Evolutionary conservation across 2,888 invertebrate genomes (phyloP).

Genomic region (Heteromyza rotundicornis): DNA sequence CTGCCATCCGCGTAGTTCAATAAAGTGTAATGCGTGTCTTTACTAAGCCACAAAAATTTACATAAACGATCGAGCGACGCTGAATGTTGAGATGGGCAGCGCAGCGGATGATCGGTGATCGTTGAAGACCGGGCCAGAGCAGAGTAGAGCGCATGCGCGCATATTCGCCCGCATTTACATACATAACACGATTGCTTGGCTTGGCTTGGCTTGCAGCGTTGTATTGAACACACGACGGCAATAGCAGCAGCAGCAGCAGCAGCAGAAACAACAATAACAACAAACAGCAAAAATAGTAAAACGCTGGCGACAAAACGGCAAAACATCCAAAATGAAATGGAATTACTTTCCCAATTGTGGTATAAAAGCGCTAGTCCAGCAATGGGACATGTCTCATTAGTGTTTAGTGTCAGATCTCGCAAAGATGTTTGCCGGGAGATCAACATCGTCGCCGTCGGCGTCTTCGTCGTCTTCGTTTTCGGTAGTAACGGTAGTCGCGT

Average conservation of each 20-base stretch:
- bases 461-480: slow-evolving; percentile 22
- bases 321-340: slow-evolving; percentile 45
- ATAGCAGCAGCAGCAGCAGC: not conserved
- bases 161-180: slow-evolving; percentile 42
- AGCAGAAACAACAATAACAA: slow-evolving; percentile 6
- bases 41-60: not conserved
- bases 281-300: slow-evolving; percentile 17
- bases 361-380: slow-evolving; percentile 60
- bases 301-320: slow-evolving; percentile 39
- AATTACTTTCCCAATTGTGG: slow-evolving; percentile 56
- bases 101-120: not conserved
- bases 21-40: too few species aligned
- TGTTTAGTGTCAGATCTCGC: slow-evolving; percentile 61
- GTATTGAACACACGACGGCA: not conserved
- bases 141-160: not conserved
- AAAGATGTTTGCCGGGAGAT: slow-evolving; percentile 59
- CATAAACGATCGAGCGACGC: not conserved
- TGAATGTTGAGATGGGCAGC: not conserved
- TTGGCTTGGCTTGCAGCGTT: too few species aligned
- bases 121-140: too few species aligned
- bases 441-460: slow-evolving; percentile 27
- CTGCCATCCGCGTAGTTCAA: too few species aligned
- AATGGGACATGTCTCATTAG: slow-evolving; percentile 62
- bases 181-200: slow-evolving; percentile 44
- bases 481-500: slow-evolving; percentile 28